Percentiles rank a stretch among this genome's conserved stretches.
Evolutionary conservation across 2,797 vertebrate genomes (phyloP).

Genomic region (Rhinella marina): DNA sequence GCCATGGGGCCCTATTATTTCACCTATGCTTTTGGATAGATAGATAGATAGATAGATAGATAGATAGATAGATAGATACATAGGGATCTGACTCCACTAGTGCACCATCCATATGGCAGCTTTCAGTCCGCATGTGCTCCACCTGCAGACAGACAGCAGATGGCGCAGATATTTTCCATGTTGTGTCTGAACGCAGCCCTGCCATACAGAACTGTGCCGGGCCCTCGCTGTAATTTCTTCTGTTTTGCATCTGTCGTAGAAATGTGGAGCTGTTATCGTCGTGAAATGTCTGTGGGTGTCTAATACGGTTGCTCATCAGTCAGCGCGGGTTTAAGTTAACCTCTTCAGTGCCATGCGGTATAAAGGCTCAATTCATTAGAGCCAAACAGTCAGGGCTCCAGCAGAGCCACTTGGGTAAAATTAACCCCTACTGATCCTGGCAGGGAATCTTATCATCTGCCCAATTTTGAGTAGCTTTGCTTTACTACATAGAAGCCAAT

Average conservation of each 20-base stretch:
- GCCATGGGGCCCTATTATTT: no score
- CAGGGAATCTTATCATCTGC: not conserved
- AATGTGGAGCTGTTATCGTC: not conserved
- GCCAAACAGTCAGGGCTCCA: not conserved
- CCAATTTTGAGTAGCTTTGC: not conserved
- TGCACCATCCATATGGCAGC: not conserved
- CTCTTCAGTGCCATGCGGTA: not conserved
- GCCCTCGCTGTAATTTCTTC: not conserved
- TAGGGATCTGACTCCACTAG: no score
- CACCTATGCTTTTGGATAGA: not conserved
- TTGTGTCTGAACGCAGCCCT: not conserved
- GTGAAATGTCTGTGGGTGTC: slow-evolving; percentile 15
- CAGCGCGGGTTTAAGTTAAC: not conserved
- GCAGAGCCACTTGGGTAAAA: not conserved
- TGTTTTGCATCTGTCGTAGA: not conserved
- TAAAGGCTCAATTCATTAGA: not conserved
- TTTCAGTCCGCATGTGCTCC: not conserved
- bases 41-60: slow-evolving; percentile 14
- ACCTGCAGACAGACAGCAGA: slow-evolving; percentile 4
- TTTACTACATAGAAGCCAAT: not conserved
- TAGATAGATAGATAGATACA: slow-evolving; percentile 6
- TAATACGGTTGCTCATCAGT: not conserved
- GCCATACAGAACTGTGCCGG: not conserved
- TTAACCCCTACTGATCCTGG: slow-evolving; percentile 4
- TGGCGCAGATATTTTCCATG: not conserved